Conservation (phyloP, 2,113 vertebrate species). For the Blennius ocellaris region DNA sequence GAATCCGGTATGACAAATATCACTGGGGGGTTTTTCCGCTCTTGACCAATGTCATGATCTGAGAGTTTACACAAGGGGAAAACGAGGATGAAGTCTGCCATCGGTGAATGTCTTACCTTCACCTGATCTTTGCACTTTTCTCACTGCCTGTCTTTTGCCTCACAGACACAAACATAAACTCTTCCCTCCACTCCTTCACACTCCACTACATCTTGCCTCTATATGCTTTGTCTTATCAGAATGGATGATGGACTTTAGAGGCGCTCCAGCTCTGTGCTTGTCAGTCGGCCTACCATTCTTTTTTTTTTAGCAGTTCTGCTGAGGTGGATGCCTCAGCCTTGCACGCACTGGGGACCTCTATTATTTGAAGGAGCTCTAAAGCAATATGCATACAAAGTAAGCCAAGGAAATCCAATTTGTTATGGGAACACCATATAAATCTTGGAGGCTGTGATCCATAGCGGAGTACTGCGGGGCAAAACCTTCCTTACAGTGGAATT, state of each 20-base stretch:
- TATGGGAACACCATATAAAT: constrained; percentile 61
- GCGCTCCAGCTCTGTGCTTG: constrained; percentile 20
- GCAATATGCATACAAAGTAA: constrained; percentile 72
- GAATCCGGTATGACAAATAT: constrained; percentile 1
- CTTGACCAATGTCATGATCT: constrained; percentile 16
- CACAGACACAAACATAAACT: background rate
- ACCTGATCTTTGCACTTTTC: constrained; percentile 20
- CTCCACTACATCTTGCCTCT: background rate
- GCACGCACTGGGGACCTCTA: constrained; percentile 35
- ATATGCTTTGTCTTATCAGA: constrained; percentile 29
- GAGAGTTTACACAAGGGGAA: constrained; percentile 19
- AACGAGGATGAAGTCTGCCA: constrained; percentile 29
- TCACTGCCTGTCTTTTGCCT: background rate
- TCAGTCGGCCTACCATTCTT: constrained; percentile 33
- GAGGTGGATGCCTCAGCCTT: constrained; percentile 41
- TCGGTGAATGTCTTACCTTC: constrained; percentile 32
- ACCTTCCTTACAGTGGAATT: constrained; percentile 43
- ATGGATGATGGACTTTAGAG: constrained; percentile 47
- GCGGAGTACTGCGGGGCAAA: constrained; percentile 33
- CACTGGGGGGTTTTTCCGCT: background rate
- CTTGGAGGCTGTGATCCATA: constrained; percentile 56
- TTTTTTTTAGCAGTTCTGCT: constrained; percentile 54
- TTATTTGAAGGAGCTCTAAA: constrained; percentile 60
- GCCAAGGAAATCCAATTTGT: constrained; percentile 77
- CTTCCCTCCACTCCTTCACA: background rate